Conservation (phyloP, 2,797 vertebrate species). For the Microctenopoma steveboyesi region DNA sequence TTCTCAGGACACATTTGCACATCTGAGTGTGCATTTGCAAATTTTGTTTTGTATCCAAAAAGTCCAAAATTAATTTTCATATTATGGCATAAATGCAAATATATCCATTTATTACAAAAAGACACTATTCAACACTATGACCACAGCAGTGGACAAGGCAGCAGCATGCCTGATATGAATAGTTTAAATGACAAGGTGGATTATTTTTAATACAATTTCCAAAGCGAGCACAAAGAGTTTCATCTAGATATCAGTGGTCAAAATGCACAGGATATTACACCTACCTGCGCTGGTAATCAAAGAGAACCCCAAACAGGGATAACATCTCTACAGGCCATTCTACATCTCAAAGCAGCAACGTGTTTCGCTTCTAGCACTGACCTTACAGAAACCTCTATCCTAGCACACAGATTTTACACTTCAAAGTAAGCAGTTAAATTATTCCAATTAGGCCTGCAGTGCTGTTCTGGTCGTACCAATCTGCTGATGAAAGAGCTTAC, state of each 20-base stretch:
- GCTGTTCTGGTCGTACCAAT: constrained; percentile 56
- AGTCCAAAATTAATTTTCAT: constrained; percentile 22
- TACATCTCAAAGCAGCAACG: constrained; percentile 47
- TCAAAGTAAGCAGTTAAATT: constrained; percentile 78
- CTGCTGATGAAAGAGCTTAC: constrained; percentile 75
- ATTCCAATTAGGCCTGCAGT: constrained; percentile 77
- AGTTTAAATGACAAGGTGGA: background rate
- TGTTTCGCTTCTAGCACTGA: constrained; percentile 57
- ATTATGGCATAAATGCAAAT: background rate
- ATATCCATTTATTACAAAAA: constrained; percentile 21
- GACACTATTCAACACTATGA: background rate
- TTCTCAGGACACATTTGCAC: constrained; percentile 53
- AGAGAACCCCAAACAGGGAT: constrained; percentile 47
- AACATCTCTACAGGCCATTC: constrained; percentile 42
- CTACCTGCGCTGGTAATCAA: constrained; percentile 35
- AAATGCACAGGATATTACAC: constrained; percentile 17
- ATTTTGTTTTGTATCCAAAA: constrained; percentile 26
- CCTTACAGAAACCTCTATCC: constrained; percentile 66
- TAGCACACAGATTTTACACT: constrained; percentile 67
- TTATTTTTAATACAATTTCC: constrained; percentile 3
- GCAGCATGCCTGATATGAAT: constrained; percentile 4
- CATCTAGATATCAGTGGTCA: constrained; percentile 22
- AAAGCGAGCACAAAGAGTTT: constrained; percentile 21
- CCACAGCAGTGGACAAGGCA: background rate
- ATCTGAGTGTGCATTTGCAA: constrained; percentile 44